Evolutionary conservation across 2,888 invertebrate species (phyloP).

Genomic region (Elgonia sp.): DNA sequence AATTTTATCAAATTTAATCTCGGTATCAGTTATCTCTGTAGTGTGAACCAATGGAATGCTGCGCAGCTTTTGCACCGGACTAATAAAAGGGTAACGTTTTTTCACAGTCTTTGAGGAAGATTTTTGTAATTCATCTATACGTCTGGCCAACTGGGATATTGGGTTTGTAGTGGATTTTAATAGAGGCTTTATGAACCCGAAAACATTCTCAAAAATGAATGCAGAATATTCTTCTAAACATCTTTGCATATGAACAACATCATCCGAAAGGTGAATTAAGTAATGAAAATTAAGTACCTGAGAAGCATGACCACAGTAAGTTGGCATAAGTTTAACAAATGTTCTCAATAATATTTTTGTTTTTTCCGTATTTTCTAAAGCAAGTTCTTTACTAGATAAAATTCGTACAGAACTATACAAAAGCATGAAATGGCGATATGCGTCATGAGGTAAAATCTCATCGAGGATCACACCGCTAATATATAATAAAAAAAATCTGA

Average conservation of each 20-base stretch:
- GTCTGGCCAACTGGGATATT: conserved; percentile 35
- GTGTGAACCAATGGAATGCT: conserved; percentile 26
- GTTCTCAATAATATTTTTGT: conserved; percentile 48
- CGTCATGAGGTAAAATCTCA: conserved; percentile 59
- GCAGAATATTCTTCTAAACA: conserved; percentile 56
- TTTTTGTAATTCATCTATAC: conserved; percentile 43
- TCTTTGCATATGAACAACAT: conserved; percentile 57
- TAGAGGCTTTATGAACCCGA: conserved; percentile 49
- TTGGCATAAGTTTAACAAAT: conserved; percentile 52
- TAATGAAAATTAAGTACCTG: conserved; percentile 22
- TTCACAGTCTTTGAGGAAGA: conserved; percentile 2
- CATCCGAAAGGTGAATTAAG: conserved; percentile 64
- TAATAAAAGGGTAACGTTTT: conserved; percentile 34
- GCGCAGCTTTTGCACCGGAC: conserved; percentile 6
- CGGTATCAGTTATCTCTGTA: conserved; percentile 4
- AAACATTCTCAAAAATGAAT: conserved; percentile 52
- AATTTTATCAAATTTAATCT: conserved; percentile 33
- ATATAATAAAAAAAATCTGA: conserved; percentile 49
- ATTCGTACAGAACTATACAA: conserved; percentile 53
- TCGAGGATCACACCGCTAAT: conserved; percentile 62
- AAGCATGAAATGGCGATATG: conserved; percentile 73
- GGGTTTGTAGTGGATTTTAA: conserved; percentile 49
- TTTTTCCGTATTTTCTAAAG: conserved; percentile 29
- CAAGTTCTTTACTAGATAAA: conserved; percentile 51
- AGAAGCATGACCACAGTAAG: conserved; percentile 52